Evolutionary conservation across 2,797 vertebrate genomes (phyloP).

Genomic region (Mormyrus proboscirostris): DNA sequence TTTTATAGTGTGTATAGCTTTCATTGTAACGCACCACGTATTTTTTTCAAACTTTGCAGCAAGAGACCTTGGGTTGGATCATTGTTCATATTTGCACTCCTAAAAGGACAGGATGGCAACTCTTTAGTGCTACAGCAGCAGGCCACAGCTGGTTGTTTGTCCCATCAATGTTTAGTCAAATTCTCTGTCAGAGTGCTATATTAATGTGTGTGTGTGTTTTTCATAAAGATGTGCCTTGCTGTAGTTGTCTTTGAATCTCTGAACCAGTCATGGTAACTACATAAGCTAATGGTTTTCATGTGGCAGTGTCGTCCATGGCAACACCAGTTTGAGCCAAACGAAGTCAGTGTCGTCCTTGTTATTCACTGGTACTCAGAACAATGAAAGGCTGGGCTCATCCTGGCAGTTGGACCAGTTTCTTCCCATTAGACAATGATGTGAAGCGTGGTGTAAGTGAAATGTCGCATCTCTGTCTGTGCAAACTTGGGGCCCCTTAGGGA

Average conservation of each 20-base stretch:
- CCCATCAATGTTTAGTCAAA: not conserved
- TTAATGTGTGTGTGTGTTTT: not conserved
- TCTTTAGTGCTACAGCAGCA: not conserved
- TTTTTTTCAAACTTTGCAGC: not conserved
- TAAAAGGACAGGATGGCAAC: not conserved
- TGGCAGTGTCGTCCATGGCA: constrained; percentile 16
- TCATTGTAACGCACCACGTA: not conserved
- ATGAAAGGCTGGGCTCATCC: not conserved
- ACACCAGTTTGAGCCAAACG: not conserved
- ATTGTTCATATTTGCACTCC: not conserved
- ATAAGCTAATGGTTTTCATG: constrained; percentile 75
- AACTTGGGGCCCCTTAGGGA: not conserved
- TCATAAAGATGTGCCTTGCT: not conserved
- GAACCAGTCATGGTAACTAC: constrained; percentile 56
- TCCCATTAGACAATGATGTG: not conserved
- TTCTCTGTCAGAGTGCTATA: constrained; percentile 10
- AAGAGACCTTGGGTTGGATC: not conserved
- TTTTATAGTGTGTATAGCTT: not conserved
- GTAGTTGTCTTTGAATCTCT: constrained; percentile 47
- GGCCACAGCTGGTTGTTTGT: not conserved
- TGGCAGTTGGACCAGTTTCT: not conserved
- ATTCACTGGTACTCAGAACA: not conserved
- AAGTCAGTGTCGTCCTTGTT: not conserved
- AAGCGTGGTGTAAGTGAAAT: not conserved
- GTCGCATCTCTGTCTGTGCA: not conserved